phyloP scores from a whole-genome alignment of 2,797 vertebrate species.

The Stomatorhinus walkeri region DNA sequence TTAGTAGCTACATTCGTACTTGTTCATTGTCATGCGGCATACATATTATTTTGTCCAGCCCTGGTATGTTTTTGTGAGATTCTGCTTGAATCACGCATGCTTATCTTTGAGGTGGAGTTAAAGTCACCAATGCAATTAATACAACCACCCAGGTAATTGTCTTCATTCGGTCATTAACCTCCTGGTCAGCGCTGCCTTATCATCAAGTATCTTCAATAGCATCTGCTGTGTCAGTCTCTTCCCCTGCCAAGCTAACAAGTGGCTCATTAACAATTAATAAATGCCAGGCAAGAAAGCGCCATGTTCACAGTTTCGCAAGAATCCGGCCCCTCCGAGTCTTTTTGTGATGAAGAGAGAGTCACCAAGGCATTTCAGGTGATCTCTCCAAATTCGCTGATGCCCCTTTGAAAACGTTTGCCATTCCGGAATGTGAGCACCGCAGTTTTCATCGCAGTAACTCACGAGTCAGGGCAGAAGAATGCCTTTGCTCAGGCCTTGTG shows the following conservation, averaged over 20 bases:
- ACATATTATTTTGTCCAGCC: neutral
- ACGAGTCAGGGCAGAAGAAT: neutral
- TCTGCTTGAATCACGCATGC: neutral
- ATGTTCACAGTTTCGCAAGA: conserved; percentile 27
- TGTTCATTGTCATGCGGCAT: neutral
- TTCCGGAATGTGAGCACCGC: neutral
- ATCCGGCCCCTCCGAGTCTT: neutral
- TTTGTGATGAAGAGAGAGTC: neutral
- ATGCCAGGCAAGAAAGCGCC: conserved; percentile 34
- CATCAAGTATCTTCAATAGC: conserved; percentile 39
- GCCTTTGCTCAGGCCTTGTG: neutral
- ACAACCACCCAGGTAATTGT: neutral
- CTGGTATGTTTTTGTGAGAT: neutral
- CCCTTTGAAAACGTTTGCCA: neutral
- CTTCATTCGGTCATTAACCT: neutral
- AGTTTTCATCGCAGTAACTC: neutral
- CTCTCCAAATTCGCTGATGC: neutral
- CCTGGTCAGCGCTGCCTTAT: conserved; percentile 27
- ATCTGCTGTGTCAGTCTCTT: conserved; percentile 55
- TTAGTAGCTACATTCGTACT: neutral
- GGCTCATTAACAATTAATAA: conserved; percentile 63
- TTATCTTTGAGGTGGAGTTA: neutral
- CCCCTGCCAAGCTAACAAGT: conserved; percentile 54
- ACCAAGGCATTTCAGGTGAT: too few relatives aligned
- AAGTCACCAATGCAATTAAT: neutral